phyloP scores from a whole-genome alignment of 2,888 invertebrate genomes.

The Endotricha flammealis region DNA sequence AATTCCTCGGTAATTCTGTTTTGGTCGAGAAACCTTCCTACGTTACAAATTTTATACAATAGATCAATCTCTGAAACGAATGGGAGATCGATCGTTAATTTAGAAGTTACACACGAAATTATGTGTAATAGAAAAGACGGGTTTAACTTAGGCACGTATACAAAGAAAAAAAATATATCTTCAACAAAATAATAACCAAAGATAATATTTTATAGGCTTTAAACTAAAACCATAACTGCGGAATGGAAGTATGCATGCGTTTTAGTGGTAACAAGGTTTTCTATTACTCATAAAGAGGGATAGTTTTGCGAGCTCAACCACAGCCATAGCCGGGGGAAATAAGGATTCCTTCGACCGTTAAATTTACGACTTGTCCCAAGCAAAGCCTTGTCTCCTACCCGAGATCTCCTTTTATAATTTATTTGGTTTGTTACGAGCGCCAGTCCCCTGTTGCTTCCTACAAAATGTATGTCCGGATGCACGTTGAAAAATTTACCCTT shows the following conservation, averaged over 20 bases:
- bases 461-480: slow-evolving; percentile 44
- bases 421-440: slow-evolving; percentile 66
- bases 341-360: slow-evolving; percentile 71
- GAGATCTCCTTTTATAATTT: slow-evolving; percentile 73
- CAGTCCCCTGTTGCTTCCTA: slow-evolving; percentile 46
- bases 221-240: neutral
- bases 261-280: slow-evolving; percentile 27
- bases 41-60: slow-evolving; percentile 71
- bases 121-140: slow-evolving; percentile 26
- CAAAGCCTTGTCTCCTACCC: slow-evolving; percentile 61
- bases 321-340: slow-evolving; percentile 66
- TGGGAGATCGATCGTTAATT: slow-evolving; percentile 62
- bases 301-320: slow-evolving; percentile 62
- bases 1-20: slow-evolving; percentile 58
- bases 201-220: neutral
- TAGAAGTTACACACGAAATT: slow-evolving; percentile 48
- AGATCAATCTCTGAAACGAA: slow-evolving; percentile 62
- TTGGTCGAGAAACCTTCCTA: slow-evolving; percentile 61
- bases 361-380: slow-evolving; percentile 74
- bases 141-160: neutral
- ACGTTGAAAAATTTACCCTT: slow-evolving; percentile 37
- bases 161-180: neutral
- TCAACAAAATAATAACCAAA: neutral
- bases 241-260: neutral
- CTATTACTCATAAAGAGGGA: slow-evolving; percentile 56